Percentiles rank a stretch among this genome's conserved stretches.
Evolutionary conservation across 2,797 vertebrate species (phyloP).

Genomic region (Phrynocephalus vlangalii): DNA sequence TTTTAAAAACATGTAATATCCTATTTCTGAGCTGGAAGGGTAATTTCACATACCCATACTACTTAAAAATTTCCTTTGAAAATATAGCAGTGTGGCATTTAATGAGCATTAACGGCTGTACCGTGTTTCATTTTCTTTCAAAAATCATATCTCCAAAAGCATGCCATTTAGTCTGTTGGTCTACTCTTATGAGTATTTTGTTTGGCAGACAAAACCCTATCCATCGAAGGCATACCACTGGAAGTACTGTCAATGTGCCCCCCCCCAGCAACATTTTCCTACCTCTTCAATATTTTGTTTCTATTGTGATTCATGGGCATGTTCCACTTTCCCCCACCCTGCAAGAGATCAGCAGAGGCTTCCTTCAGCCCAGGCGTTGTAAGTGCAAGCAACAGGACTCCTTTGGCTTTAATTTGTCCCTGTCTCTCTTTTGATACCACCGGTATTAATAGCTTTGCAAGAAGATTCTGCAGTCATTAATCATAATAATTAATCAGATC

Average conservation of each 20-base stretch:
- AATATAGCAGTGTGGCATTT: slow-evolving; percentile 71
- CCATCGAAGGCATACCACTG: slow-evolving; percentile 6
- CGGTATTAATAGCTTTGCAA: slow-evolving; percentile 92
- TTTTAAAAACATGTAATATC: slow-evolving; percentile 82
- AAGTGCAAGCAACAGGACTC: slow-evolving; percentile 80
- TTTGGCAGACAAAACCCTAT: slow-evolving; percentile 8
- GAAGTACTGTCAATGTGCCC: slow-evolving; percentile 44
- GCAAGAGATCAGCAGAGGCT: slow-evolving; percentile 74
- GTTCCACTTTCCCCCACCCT: background rate
- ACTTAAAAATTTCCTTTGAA: slow-evolving; percentile 70
- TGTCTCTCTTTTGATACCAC: slow-evolving; percentile 87
- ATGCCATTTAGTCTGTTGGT: slow-evolving; percentile 43
- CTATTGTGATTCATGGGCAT: slow-evolving; percentile 47
- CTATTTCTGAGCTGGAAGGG: slow-evolving; percentile 74
- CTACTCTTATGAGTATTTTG: slow-evolving; percentile 42
- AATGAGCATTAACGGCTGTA: slow-evolving; percentile 70
- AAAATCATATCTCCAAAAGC: slow-evolving; percentile 61
- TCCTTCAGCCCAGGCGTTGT: slow-evolving; percentile 72
- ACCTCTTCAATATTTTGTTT: background rate
- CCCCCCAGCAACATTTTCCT: slow-evolving; percentile 8
- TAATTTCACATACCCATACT: slow-evolving; percentile 74
- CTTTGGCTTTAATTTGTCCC: slow-evolving; percentile 87
- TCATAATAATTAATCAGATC: slow-evolving; percentile 99
- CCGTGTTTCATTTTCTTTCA: slow-evolving; percentile 55
- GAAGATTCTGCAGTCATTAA: slow-evolving; percentile 95